Conservation (phyloP, 2,797 vertebrate species). For the Telmatherina bonti region DNA sequence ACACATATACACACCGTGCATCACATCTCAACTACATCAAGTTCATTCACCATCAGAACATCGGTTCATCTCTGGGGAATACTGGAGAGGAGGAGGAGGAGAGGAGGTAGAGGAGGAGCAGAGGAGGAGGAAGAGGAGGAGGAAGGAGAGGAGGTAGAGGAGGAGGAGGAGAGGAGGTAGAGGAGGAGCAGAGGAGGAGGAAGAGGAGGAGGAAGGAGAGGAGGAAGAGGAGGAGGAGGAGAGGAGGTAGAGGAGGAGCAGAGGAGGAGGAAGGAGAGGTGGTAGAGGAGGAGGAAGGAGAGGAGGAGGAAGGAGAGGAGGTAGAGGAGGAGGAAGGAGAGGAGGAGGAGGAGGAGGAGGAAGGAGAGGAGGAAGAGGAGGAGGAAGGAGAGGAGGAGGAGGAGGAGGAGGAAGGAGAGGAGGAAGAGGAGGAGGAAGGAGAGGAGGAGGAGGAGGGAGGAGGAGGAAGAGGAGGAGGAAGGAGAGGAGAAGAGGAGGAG, state of each 20-base stretch:
- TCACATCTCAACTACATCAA: constrained; percentile 31
- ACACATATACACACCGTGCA: constrained; percentile 16
- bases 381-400: too few species aligned
- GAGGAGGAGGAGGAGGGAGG: too few species aligned
- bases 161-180: not conserved
- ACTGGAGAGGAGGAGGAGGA: constrained; percentile 31
- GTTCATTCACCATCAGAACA: constrained; percentile 26
- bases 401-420: too few species aligned
- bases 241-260: constrained; percentile 13
- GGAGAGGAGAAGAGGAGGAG: too few species aligned
- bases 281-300: too few species aligned
- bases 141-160: constrained; percentile 39
- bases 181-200: not conserved
- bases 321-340: too few species aligned
- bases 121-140: constrained; percentile 25
- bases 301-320: too few species aligned
- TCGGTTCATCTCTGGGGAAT: constrained; percentile 62
- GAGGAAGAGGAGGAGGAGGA: not conserved
- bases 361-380: too few species aligned
- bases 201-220: not conserved
- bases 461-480: too few species aligned
- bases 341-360: too few species aligned
- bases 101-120: constrained; percentile 36
- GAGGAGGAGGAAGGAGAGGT: constrained; percentile 14
- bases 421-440: too few species aligned